Evolutionary conservation across 30 jellyfish, hydroid and myxozoan species (phyloP).

Genomic region (Rhopilema esculentum): DNA sequence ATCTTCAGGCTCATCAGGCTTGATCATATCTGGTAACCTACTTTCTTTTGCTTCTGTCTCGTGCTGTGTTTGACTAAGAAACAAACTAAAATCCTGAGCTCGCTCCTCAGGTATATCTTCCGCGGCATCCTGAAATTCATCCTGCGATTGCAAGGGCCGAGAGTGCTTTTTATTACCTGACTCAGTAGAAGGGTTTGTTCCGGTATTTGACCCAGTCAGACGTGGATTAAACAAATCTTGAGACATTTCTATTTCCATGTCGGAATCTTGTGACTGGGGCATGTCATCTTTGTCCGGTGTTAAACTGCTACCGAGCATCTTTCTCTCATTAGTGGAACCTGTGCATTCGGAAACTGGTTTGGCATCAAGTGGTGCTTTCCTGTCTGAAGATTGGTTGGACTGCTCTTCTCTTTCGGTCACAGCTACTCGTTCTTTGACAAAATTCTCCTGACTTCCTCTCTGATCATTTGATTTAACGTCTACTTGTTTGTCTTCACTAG

Average conservation of each 20-base stretch:
- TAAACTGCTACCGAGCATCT: background rate
- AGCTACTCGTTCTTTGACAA: background rate
- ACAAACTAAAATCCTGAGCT: conserved; percentile 11
- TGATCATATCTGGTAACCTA: background rate
- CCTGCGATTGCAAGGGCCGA: background rate
- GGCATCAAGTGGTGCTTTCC: background rate
- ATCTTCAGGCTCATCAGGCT: background rate
- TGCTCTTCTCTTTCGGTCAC: background rate
- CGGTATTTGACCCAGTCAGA: conserved; percentile 13
- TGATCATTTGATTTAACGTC: background rate
- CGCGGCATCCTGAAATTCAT: background rate
- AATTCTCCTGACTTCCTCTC: background rate
- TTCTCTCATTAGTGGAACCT: background rate
- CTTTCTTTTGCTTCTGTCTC: background rate
- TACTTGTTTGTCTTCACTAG: background rate
- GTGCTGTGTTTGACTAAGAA: conserved; percentile 46
- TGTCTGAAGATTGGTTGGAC: background rate
- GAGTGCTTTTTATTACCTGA: background rate
- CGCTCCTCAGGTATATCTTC: background rate
- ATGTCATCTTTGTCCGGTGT: background rate
- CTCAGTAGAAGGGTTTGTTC: background rate
- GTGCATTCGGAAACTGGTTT: background rate
- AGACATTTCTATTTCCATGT: conserved; percentile 53
- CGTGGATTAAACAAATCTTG: conserved; percentile 50
- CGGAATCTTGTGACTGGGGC: background rate